Percentiles rank a stretch among this genome's conserved stretches.
Evolutionary conservation across 2,888 invertebrate genomes (phyloP).

Genomic region (Sipha maydis): DNA sequence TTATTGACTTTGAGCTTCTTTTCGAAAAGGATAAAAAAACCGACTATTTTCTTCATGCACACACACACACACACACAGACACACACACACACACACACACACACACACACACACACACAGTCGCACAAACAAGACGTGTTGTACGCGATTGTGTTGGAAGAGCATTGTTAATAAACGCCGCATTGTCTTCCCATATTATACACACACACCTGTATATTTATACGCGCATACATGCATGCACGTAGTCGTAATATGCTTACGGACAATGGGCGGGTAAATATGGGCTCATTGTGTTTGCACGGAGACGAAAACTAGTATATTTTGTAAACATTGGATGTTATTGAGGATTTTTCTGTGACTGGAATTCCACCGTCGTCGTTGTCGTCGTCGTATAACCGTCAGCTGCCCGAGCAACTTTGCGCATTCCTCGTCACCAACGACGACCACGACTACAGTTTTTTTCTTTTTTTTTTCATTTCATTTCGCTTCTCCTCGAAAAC

Average conservation of each 20-base stretch:
- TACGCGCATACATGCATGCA: not conserved
- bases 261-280: constrained; percentile 61
- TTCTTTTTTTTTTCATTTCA: not conserved
- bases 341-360: constrained; percentile 54
- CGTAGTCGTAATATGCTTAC: constrained; percentile 48
- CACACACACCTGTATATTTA: not conserved
- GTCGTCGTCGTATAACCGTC: not conserved
- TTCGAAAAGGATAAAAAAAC: not conserved
- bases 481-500: not conserved
- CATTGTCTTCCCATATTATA: constrained; percentile 51
- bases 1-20: constrained; percentile 60
- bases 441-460: not conserved
- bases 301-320: constrained; percentile 57
- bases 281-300: constrained; percentile 61
- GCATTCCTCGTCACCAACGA: constrained; percentile 21
- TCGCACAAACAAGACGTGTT: constrained; percentile 52
- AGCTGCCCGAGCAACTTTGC: constrained; percentile 28
- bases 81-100: constrained; percentile 21
- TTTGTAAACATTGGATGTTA: constrained; percentile 54
- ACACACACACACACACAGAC: not conserved
- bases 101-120: not conserved
- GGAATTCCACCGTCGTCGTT: constrained; percentile 50
- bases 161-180: constrained; percentile 61
- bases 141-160: constrained; percentile 47
- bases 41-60: constrained; percentile 37